Base-by-base conservation (phyloP, 2,797 vertebrate species). In the Phalanger gymnotis region DNA sequence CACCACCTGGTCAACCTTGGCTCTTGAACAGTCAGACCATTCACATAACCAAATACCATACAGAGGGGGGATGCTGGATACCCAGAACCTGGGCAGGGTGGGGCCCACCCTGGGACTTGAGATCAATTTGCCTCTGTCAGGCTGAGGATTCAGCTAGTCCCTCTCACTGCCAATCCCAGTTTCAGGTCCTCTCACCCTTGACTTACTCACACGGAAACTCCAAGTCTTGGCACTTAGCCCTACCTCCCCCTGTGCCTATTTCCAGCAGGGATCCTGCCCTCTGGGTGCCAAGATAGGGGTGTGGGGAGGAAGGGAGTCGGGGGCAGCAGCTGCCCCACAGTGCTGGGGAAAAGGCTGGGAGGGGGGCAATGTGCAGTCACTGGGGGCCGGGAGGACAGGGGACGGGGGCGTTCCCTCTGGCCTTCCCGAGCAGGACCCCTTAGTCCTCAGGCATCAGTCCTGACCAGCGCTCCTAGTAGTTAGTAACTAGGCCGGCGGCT, bases 361-460 rank as follows among this genome's bases (percentile, higher is more conserved):
- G 66, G 92, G 56, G 56, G 66, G 96, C 90, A 55, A 56, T 66
- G 94, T 90, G 97, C 97, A 98, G 98, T 98, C 98, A 98, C 98
- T 95, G 97, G 93, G 97, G 97, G 96, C 51, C 73, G 73, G 73
- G 73, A 98, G 98, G 98, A 97, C 97, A 98, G 96, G 98, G 98
- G 98, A 97, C 97, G 98, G 96, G 96, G 98, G 98, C 98, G 95
- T 98, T 98, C 98, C 98, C 98, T 99, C 98, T 96, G 98, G 93
- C 98, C 98, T 98, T 98, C 98, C 98, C 98, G 97, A 53, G 97
- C 98, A 98, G 98, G 98, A 97, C 98, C 98, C 98, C 98, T 98
- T 98, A 98, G 98, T 98, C 98, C 98, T 98, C 95, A 98, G 97
- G 98, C 96, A 97, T 96, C 97, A 98, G 94, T 98, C 97, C 97